Evolutionary conservation across 2,888 invertebrate genomes (phyloP).

Genomic region (Trimorus sp.): DNA sequence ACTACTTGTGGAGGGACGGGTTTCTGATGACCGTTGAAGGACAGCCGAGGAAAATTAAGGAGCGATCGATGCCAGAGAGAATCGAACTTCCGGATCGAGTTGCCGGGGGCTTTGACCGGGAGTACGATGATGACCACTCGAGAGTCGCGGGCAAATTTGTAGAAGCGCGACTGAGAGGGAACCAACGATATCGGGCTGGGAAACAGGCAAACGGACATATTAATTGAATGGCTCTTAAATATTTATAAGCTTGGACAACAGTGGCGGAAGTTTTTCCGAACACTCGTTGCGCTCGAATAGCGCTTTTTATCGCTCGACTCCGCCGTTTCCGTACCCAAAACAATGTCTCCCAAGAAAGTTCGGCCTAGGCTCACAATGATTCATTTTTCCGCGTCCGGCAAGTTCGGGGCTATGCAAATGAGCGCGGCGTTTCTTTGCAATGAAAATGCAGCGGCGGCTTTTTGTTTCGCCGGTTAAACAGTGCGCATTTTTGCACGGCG

Average conservation of each 20-base stretch:
- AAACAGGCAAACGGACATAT: no score
- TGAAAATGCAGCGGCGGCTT: conserved; percentile 31
- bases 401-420: conserved; percentile 49
- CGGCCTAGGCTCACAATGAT: conserved; percentile 7
- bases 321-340: conserved; percentile 22
- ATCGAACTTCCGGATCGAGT: no score
- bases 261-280: background rate
- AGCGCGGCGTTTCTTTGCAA: conserved; percentile 42
- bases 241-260: background rate
- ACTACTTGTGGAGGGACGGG: no score
- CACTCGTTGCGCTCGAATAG: background rate
- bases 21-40: no score
- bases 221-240: background rate
- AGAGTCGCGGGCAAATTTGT: no score
- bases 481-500: conserved; percentile 20
- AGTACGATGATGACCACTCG: no score
- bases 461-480: conserved; percentile 40
- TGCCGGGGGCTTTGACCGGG: no score
- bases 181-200: no score
- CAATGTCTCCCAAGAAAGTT: conserved; percentile 18
- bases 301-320: conserved; percentile 8
- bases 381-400: conserved; percentile 29
- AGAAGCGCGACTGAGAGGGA: no score
- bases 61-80: no score
- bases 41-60: no score